phyloP scores from a whole-genome alignment of 1,140 invertebrate genomes.

The Mactra quadrangularis region DNA sequence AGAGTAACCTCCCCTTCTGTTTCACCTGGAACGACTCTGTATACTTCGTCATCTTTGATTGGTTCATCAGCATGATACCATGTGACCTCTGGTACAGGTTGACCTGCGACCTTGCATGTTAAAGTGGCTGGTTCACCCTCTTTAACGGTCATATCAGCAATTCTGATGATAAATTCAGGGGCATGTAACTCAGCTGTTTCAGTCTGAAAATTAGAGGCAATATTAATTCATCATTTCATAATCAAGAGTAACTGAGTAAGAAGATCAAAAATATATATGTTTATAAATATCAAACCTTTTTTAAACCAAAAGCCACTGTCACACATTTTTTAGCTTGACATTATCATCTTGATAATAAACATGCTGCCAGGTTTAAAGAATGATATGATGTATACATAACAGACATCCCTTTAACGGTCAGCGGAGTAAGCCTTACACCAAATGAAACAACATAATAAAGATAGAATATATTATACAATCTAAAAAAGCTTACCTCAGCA shows the following conservation, averaged over 20 bases:
- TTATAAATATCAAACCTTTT: not conserved
- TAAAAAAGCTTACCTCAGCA: not conserved
- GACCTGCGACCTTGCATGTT: conserved; percentile 93
- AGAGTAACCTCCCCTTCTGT: conserved; percentile 77
- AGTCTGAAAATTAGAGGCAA: no score
- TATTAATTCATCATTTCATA: no score
- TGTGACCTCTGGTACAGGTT: conserved; percentile 72
- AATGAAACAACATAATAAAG: no score
- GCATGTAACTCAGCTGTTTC: conserved; percentile 64
- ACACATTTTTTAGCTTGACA: no score
- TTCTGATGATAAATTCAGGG: conserved; percentile 73
- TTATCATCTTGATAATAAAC: no score
- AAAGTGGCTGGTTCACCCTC: conserved; percentile 97
- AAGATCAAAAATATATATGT: not conserved
- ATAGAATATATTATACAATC: no score
- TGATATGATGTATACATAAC: no score
- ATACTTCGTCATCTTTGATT: conserved; percentile 78
- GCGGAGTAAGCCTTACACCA: no score
- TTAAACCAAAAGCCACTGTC: no score
- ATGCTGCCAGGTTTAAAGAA: no score
- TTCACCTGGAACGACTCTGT: conserved; percentile 73
- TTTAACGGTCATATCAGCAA: conserved; percentile 73
- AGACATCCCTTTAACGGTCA: no score
- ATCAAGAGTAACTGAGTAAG: no score
- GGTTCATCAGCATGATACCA: conserved; percentile 89